phyloP scores from a whole-genome alignment of 2,113 vertebrate genomes.

The Pomatostomus ruficeps region DNA sequence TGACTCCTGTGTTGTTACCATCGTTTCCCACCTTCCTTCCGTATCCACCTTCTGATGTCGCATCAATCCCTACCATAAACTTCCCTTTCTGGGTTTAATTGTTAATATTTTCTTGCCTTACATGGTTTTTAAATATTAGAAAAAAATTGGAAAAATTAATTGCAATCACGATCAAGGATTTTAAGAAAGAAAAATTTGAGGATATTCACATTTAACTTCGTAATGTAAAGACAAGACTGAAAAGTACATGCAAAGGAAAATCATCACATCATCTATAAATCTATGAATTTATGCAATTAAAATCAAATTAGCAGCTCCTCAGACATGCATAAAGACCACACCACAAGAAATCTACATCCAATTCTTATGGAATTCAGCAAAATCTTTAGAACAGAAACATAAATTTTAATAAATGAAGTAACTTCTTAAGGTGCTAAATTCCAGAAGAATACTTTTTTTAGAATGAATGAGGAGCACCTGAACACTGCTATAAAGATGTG shows the following conservation, averaged over 20 bases:
- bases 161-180: not conserved
- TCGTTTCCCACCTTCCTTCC: not conserved
- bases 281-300: not conserved
- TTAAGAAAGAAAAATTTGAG: not conserved
- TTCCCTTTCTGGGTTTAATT: not conserved
- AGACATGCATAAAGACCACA: slow-evolving; percentile 6
- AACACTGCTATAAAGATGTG: not conserved
- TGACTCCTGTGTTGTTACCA: not conserved
- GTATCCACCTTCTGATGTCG: not conserved
- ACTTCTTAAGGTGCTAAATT: slow-evolving; percentile 36
- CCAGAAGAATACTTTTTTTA: slow-evolving; percentile 28
- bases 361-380: slow-evolving; percentile 65
- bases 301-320: not conserved
- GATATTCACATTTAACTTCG: not conserved
- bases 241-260: slow-evolving; percentile 8
- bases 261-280: not conserved
- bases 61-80: not conserved
- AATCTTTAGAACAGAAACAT: not conserved
- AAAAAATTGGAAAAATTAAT: not conserved
- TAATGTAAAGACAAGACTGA: not conserved
- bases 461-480: not conserved
- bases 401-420: not conserved
- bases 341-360: slow-evolving; percentile 6
- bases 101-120: not conserved
- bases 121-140: not conserved